Evolutionary conservation across 2,797 vertebrate genomes (phyloP).

Genomic region (Huso huso): DNA sequence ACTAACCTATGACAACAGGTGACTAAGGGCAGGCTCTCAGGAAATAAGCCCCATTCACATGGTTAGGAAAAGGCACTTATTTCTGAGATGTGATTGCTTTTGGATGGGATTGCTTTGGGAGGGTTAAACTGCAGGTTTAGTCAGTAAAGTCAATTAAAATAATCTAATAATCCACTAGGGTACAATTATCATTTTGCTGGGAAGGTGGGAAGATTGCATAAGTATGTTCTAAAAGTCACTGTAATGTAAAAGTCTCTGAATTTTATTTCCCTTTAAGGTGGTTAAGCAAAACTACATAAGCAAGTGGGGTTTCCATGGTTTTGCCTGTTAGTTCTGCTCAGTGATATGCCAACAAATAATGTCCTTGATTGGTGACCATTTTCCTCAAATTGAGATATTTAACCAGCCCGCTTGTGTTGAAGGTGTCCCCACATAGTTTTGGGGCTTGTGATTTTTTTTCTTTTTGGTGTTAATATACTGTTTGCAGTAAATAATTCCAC

Average conservation of each 20-base stretch:
- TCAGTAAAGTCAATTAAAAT: not conserved
- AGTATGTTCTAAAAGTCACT: not conserved
- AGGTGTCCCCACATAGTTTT: not conserved
- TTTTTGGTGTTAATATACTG: no score
- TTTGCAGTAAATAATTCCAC: no score
- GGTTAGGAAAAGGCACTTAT: conserved; percentile 18
- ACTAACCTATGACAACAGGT: conserved; percentile 55
- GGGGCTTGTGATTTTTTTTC: no score
- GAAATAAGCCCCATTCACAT: conserved; percentile 62
- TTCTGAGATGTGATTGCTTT: not conserved
- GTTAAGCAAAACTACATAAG: not conserved
- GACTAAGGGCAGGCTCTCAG: conserved; percentile 61
- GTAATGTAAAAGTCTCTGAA: not conserved
- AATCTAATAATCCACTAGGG: not conserved
- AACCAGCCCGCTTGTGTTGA: not conserved
- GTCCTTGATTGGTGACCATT: conserved; percentile 2
- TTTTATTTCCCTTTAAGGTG: conserved; percentile 8
- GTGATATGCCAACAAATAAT: conserved; percentile 12
- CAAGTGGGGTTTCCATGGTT: not conserved
- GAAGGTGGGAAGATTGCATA: not conserved
- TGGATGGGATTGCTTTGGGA: not conserved
- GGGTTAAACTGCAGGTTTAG: not conserved
- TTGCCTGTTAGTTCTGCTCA: conserved; percentile 11
- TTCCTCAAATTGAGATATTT: conserved; percentile 4
- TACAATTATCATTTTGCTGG: not conserved